These are phyloP conservation scores for Eremophila alpestris DNA, from an alignment of 2,797 vertebrate species.

Conservation along the genomic window DNA sequence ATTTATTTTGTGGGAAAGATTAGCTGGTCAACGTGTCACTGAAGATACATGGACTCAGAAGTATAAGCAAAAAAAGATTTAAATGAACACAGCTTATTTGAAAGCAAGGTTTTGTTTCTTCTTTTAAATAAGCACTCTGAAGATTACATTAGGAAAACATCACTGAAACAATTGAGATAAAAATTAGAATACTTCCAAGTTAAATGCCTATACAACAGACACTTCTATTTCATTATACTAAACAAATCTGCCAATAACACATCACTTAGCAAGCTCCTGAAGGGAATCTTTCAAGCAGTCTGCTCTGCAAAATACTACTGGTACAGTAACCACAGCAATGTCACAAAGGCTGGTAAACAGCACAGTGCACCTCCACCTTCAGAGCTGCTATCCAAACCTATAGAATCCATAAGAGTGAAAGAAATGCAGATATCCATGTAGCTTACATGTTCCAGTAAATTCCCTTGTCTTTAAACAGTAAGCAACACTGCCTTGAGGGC, in stretches of 20 bases:
- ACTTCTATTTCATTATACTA: background rate
- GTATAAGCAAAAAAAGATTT: background rate
- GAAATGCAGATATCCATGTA: background rate
- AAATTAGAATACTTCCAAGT: background rate
- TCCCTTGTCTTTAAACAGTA: background rate
- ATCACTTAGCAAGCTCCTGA: background rate
- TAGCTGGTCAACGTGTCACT: background rate
- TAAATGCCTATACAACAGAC: background rate
- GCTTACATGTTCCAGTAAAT: background rate
- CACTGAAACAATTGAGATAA: background rate
- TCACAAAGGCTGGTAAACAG: background rate
- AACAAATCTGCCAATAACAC: background rate
- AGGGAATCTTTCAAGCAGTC: background rate
- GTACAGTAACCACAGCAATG: background rate
- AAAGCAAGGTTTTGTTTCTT: background rate
- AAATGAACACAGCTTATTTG: background rate
- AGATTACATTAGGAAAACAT: background rate
- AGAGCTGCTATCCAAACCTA: background rate
- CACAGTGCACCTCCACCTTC: rapidly evolving
- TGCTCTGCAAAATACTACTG: background rate
- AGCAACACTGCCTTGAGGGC: background rate
- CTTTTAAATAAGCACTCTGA: background rate
- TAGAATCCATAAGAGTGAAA: background rate
- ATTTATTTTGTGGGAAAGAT: background rate
- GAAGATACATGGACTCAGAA: background rate